phyloP scores from a whole-genome alignment of 2,797 vertebrate genomes.

The Hydrolagus colliei region DNA sequence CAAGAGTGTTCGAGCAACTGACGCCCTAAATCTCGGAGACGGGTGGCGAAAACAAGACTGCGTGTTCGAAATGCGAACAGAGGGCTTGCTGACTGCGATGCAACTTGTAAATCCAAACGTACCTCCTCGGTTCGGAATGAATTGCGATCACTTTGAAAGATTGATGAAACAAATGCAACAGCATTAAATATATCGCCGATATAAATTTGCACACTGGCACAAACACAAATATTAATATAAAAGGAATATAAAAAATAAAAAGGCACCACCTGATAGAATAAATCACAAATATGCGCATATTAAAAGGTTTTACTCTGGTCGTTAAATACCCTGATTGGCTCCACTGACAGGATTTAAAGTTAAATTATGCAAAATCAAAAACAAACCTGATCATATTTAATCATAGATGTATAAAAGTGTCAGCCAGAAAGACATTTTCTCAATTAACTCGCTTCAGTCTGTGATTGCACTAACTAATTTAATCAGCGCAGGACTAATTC shows the following conservation, averaged over 20 bases:
- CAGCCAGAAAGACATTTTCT: slow-evolving; percentile 73
- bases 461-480: slow-evolving; percentile 81
- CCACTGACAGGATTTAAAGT: slow-evolving; percentile 68
- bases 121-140: slow-evolving; percentile 63
- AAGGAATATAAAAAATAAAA: slow-evolving; percentile 41
- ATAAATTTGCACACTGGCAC: slow-evolving; percentile 68
- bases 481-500: slow-evolving; percentile 70
- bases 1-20: too few relatives aligned
- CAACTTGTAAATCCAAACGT: slow-evolving; percentile 53
- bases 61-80: too few relatives aligned
- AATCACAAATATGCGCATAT: slow-evolving; percentile 64
- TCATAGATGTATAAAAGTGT: slow-evolving; percentile 85
- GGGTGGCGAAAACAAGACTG: too few relatives aligned
- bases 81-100: slow-evolving; percentile 37
- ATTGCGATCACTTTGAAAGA: slow-evolving; percentile 55
- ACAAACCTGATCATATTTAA: slow-evolving; percentile 83
- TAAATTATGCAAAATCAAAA: slow-evolving; percentile 90
- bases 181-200: slow-evolving; percentile 58
- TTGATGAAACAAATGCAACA: slow-evolving; percentile 52
- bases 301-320: slow-evolving; percentile 69
- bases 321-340: slow-evolving; percentile 59
- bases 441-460: slow-evolving; percentile 70
- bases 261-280: slow-evolving; percentile 51
- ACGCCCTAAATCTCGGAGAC: too few relatives aligned
- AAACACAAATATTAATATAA: slow-evolving; percentile 41